phyloP scores from a whole-genome alignment of 2,113 vertebrate species.

The Pandion haliaetus region DNA sequence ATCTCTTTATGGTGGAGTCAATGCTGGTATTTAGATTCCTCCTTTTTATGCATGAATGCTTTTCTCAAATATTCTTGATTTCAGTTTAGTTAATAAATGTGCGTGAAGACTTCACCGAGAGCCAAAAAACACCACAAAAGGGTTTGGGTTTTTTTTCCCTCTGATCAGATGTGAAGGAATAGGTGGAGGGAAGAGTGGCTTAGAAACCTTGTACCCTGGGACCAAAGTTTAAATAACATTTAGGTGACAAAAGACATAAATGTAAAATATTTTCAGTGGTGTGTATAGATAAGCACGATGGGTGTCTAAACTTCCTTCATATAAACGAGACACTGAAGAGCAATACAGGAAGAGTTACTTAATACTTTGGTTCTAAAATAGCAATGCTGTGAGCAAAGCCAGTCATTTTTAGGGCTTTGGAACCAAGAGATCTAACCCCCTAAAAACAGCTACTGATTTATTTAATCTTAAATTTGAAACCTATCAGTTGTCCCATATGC shows the following conservation, averaged over 20 bases:
- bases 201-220: background rate
- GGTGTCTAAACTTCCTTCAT: background rate
- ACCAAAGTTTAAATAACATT: background rate
- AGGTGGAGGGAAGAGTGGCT: background rate
- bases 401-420: background rate
- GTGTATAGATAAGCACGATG: background rate
- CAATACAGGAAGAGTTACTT: background rate
- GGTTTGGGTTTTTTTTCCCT: rapidly evolving
- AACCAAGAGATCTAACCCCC: background rate
- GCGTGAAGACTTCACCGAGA: background rate
- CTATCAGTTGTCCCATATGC: background rate
- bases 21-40: background rate
- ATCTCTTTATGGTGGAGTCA: background rate
- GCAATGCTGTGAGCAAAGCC: background rate
- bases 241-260: background rate
- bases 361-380: background rate
- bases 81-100: background rate
- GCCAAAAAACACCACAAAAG: background rate
- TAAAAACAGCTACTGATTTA: background rate
- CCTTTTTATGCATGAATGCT: background rate
- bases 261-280: background rate
- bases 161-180: background rate
- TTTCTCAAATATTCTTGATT: background rate
- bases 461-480: background rate
- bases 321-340: background rate